Percentiles rank a stretch among this genome's conserved stretches.
These are phyloP conservation scores for Brachionus koreanus DNA, from an alignment of 1,140 invertebrate species.

Conservation along the genomic window DNA sequence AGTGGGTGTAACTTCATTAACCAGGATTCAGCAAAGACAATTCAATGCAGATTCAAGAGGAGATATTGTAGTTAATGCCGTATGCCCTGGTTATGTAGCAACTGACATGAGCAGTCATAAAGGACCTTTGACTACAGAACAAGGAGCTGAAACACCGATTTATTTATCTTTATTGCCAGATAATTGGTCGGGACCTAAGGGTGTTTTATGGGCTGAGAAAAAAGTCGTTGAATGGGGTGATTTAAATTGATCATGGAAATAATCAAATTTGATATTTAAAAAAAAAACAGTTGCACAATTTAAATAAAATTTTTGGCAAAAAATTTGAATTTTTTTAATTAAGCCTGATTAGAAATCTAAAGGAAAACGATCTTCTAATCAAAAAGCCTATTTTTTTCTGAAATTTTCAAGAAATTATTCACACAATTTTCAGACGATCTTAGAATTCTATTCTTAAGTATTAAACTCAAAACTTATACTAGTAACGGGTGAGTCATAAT, in stretches of 20 bases:
- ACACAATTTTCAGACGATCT: no score
- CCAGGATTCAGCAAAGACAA: conserved; percentile 65
- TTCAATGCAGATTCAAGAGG: conserved; percentile 60
- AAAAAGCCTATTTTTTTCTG: no score
- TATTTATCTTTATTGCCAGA: conserved; percentile 15
- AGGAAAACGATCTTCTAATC: no score
- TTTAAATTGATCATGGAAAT: conserved; percentile 11
- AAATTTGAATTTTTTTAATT: background rate
- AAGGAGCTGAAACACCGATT: conserved; percentile 63
- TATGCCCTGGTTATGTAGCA: conserved; percentile 65
- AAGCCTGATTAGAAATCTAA: no score
- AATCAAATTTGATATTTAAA: background rate
- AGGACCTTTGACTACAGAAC: conserved; percentile 65
- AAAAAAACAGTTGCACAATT: background rate
- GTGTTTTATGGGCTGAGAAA: conserved; percentile 23
- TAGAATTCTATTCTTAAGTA: no score
- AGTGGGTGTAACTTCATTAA: conserved; percentile 64
- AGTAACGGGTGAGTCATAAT: no score
- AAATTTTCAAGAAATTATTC: no score
- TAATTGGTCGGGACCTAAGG: conserved; percentile 11
- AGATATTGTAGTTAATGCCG: conserved; percentile 66
- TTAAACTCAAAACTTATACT: no score
- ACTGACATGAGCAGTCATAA: conserved; percentile 72
- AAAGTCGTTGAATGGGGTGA: conserved; percentile 26
- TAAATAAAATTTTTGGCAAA: background rate